Percentiles rank a stretch among this genome's conserved stretches.
These are phyloP conservation scores for Epiblema foenella DNA, from an alignment of 2,888 invertebrate species.

Conservation along the genomic window DNA sequence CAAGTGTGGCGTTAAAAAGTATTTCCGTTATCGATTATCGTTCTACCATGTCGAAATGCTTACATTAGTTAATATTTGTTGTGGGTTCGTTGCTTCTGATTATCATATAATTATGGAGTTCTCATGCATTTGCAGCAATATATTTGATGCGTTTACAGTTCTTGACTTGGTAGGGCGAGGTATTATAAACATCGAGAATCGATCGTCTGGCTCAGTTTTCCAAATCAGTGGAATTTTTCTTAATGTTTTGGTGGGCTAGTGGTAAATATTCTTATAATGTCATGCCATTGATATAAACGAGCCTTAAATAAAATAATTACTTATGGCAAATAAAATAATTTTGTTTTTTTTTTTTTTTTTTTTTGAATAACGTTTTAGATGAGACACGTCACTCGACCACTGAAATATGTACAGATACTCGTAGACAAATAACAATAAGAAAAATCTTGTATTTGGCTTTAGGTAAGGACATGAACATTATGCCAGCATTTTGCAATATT, in stretches of 20 bases:
- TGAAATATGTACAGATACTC: background rate
- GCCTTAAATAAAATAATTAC: too few relatives aligned
- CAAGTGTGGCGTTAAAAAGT: slow-evolving; percentile 69
- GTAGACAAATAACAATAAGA: background rate
- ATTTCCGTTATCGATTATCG: slow-evolving; percentile 79
- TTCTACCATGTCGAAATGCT: slow-evolving; percentile 74
- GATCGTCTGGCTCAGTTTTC: background rate
- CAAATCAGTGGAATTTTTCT: background rate
- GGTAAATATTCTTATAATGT: background rate
- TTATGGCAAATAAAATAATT: too few relatives aligned
- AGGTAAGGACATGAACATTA: slow-evolving; percentile 51
- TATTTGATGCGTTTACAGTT: background rate
- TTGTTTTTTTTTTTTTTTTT: too few relatives aligned
- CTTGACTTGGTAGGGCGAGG: background rate
- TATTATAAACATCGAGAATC: background rate
- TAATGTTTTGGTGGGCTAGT: background rate
- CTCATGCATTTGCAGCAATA: slow-evolving; percentile 1
- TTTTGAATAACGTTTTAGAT: background rate
- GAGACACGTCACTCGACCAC: background rate
- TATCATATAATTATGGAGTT: slow-evolving; percentile 35
- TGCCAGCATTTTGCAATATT: slow-evolving; percentile 67
- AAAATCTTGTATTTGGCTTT: slow-evolving; percentile 46
- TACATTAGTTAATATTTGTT: slow-evolving; percentile 66
- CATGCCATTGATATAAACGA: too few relatives aligned
- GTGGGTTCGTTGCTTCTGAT: slow-evolving; percentile 38